Conservation (phyloP, 2,888 invertebrate genomes). For the Poecilobothrus nobilitatus region DNA sequence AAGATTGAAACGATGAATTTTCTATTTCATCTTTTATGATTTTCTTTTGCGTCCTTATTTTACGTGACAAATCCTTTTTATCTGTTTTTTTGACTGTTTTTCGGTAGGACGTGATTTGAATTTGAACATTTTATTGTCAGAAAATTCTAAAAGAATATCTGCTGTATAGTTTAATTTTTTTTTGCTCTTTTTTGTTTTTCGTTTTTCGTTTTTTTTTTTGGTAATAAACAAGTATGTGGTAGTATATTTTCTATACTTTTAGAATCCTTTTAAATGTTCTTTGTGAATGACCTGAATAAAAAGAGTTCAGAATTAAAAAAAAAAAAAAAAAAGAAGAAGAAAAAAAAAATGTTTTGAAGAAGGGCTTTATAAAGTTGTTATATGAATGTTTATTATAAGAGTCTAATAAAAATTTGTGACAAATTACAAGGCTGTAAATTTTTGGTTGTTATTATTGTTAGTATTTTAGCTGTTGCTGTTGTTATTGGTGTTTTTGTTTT, state of each 20-base stretch:
- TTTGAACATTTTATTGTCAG: not conserved
- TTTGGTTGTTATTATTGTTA: too few relatives aligned
- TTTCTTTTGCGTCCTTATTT: not conserved
- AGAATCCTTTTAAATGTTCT: not conserved
- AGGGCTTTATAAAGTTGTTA: not conserved
- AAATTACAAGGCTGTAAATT: not conserved
- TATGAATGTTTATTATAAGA: not conserved
- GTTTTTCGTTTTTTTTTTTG: not conserved
- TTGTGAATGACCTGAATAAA: not conserved
- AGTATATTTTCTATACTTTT: too few relatives aligned
- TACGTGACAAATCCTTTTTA: conserved; percentile 4
- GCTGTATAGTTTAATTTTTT: not conserved
- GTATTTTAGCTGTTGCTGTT: not conserved
- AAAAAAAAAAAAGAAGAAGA: too few relatives aligned
- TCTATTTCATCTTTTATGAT: not conserved
- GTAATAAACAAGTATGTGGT: too few relatives aligned
- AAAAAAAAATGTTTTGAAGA: not conserved
- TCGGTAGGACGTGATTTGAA: not conserved
- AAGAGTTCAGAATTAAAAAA: not conserved
- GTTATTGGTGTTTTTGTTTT: not conserved
- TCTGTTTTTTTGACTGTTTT: not conserved
- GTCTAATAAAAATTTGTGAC: conserved; percentile 1
- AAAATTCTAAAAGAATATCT: not conserved
- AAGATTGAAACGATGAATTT: not conserved
- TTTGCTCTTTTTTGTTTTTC: too few relatives aligned